phyloP scores from a whole-genome alignment of 2,888 invertebrate genomes.

The Dolichopus griseipennis region DNA sequence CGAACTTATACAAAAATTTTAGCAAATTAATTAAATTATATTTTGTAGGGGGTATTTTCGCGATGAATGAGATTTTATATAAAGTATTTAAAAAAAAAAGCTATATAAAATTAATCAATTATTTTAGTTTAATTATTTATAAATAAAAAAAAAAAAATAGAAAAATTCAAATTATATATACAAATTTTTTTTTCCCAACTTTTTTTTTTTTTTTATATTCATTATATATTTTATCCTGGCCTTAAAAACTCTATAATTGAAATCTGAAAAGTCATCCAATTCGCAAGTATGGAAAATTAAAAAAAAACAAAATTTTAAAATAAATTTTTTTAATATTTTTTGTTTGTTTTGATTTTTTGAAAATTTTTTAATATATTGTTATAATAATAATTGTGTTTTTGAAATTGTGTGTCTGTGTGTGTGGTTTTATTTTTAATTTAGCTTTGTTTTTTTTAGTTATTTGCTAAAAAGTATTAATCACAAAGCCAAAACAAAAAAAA shows the following conservation, averaged over 20 bases:
- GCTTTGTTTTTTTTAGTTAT: conserved; percentile 12
- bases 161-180: neutral
- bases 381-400: neutral
- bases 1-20: no score
- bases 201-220: neutral
- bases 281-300: conserved; percentile 4
- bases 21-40: neutral
- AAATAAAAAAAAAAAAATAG: neutral
- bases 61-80: conserved; percentile 4
- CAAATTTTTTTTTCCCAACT: neutral
- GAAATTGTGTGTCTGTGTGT: neutral
- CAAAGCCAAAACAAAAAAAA: no score
- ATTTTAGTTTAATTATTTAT: neutral
- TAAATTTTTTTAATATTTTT: neutral
- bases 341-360: neutral
- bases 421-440: conserved; percentile 14
- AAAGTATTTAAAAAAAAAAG: neutral
- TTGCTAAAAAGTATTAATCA: conserved; percentile 25
- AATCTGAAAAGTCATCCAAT: neutral
- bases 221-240: neutral
- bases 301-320: neutral
- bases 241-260: neutral
- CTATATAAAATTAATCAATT: neutral
- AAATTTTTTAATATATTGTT: neutral
- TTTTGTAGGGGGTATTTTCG: neutral